Conservation (phyloP, 2,888 invertebrate species). For the Dichetophora obliterata region DNA sequence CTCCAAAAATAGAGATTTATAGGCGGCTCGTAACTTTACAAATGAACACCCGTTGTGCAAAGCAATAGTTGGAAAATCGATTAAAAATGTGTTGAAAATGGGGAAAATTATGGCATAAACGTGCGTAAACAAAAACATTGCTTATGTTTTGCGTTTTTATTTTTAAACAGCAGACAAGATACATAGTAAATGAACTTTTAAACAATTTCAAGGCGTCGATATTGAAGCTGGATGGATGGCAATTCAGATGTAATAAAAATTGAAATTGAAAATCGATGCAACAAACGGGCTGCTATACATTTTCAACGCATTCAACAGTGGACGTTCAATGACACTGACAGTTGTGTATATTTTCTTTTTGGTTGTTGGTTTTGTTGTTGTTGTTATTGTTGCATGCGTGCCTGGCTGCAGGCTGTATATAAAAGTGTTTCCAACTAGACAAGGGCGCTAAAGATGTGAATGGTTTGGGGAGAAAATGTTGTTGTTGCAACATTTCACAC, state of each 20-base stretch:
- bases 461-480: neutral
- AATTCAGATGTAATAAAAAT: neutral
- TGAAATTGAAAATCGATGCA: conserved; percentile 1
- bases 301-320: neutral
- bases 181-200: neutral
- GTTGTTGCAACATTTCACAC: neutral
- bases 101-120: neutral
- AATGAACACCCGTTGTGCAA: too few relatives aligned
- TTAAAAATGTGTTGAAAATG: neutral
- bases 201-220: conserved; percentile 5
- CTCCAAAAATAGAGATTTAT: too few relatives aligned
- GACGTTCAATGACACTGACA: conserved; percentile 26
- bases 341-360: neutral
- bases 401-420: neutral
- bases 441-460: conserved; percentile 4
- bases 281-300: neutral
- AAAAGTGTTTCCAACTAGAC: conserved; percentile 14
- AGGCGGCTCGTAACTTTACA: too few relatives aligned
- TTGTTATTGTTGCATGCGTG: neutral
- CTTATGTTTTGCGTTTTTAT: too few relatives aligned
- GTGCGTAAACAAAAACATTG: neutral
- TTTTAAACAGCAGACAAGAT: neutral
- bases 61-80: too few relatives aligned
- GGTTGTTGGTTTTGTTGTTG: neutral
- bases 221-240: neutral